These are phyloP conservation scores for Netelia virgata DNA, from an alignment of 2,888 invertebrate genomes.

Conservation along the genomic window DNA sequence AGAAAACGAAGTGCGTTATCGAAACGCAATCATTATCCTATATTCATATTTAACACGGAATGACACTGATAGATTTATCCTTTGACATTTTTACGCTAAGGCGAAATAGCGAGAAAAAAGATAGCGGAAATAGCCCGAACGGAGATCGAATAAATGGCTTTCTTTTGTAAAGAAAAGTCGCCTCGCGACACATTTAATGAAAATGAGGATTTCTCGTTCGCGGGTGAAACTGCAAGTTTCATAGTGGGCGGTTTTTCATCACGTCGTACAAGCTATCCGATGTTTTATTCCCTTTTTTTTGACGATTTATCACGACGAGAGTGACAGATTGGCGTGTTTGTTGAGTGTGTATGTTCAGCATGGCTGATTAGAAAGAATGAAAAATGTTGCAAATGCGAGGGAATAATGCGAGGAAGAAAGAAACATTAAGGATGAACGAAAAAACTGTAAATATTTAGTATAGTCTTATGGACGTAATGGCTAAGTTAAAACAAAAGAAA, in stretches of 20 bases:
- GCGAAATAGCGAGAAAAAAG: conserved; percentile 28
- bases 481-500: conserved; percentile 47
- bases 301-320: conserved; percentile 47
- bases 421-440: conserved; percentile 47
- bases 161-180: conserved; percentile 40
- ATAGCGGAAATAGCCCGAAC: not conserved
- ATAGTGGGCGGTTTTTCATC: conserved; percentile 60
- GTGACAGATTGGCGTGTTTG: conserved; percentile 60
- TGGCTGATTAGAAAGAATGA: conserved; percentile 33
- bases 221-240: conserved; percentile 9
- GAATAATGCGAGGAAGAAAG: conserved; percentile 10
- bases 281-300: conserved; percentile 48
- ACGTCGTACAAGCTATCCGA: conserved; percentile 75
- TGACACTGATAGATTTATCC: conserved; percentile 28
- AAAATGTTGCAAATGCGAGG: conserved; percentile 15
- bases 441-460: conserved; percentile 75
- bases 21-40: conserved; percentile 20
- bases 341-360: conserved; percentile 12
- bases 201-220: not conserved
- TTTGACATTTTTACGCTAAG: conserved; percentile 41
- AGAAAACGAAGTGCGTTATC: conserved; percentile 8
- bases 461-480: conserved; percentile 66
- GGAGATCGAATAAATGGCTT: not conserved
- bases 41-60: conserved; percentile 13
- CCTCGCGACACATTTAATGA: not conserved